These are phyloP conservation scores for Tiphia femorata DNA, from an alignment of 2,888 invertebrate species.

Conservation along the genomic window DNA sequence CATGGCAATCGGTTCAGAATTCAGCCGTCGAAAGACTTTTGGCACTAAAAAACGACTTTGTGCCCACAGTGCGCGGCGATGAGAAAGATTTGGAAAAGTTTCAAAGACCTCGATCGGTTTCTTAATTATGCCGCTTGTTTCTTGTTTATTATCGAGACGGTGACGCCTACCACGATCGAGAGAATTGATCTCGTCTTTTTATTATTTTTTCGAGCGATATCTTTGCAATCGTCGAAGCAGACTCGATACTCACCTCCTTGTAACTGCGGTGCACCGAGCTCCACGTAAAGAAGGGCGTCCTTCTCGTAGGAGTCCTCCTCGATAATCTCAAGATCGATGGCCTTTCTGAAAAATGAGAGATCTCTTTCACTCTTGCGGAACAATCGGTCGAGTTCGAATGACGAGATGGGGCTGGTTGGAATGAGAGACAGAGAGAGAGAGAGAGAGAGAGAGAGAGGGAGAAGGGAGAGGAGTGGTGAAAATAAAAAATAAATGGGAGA, in stretches of 20 bases:
- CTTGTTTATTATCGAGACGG: no score
- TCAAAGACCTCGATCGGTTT: no score
- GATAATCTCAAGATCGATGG: conserved; percentile 86
- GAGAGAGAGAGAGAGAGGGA: not conserved
- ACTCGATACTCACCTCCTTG: conserved; percentile 80
- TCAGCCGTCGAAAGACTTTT: no score
- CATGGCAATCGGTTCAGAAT: no score
- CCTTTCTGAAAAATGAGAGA: conserved; percentile 78
- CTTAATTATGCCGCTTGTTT: not conserved
- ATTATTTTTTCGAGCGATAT: not conserved
- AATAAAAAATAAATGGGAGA: not conserved
- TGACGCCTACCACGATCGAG: no score
- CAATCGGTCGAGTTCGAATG: not conserved
- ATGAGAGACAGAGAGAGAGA: not conserved
- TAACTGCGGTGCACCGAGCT: conserved; percentile 89
- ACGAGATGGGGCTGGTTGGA: not conserved
- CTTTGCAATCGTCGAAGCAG: not conserved
- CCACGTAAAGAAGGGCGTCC: conserved; percentile 92
- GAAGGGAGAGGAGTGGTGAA: conserved; percentile 1
- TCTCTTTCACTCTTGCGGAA: not conserved
- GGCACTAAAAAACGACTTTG: no score
- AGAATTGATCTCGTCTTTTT: not conserved
- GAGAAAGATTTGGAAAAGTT: no score
- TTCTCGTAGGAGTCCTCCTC: conserved; percentile 99
- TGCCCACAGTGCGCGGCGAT: no score